Evolutionary conservation across 2,888 invertebrate species (phyloP).

Genomic region (Melanostoma scalare): DNA sequence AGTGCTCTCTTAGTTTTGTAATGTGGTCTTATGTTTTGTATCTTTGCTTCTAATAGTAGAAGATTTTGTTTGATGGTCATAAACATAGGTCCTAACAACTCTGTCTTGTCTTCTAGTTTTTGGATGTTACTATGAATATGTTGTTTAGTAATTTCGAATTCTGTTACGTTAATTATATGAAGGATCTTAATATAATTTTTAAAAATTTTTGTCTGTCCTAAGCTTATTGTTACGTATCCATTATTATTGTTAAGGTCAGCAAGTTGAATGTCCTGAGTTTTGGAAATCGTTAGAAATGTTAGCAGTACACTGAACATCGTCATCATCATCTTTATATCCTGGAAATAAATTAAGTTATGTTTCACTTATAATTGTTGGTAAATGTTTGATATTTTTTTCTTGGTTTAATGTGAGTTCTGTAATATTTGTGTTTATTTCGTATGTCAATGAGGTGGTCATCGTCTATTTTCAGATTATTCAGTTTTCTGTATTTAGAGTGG

Average conservation of each 20-base stretch:
- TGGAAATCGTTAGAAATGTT: conserved; percentile 1
- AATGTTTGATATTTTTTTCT: neutral
- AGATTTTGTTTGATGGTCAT: neutral
- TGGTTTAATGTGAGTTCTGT: neutral
- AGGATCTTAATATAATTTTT: conserved; percentile 1
- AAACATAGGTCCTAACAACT: neutral
- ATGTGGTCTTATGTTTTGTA: neutral
- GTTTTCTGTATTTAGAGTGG: neutral
- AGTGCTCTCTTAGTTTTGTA: neutral
- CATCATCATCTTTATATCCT: no score
- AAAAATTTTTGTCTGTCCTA: neutral
- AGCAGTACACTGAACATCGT: neutral
- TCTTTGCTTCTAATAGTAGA: neutral
- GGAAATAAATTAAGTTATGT: no score
- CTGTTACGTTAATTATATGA: conserved; percentile 8
- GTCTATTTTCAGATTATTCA: no score
- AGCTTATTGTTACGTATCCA: conserved; percentile 3
- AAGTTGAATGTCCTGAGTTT: neutral
- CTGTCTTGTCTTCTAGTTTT: neutral
- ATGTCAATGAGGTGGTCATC: no score
- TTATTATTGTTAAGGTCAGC: conserved; percentile 21
- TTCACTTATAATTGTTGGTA: no score
- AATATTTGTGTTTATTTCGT: neutral
- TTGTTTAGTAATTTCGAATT: conserved; percentile 2
- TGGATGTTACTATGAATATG: neutral